phyloP scores from a whole-genome alignment of 2,797 vertebrate species.

The Catharus ustulatus region DNA sequence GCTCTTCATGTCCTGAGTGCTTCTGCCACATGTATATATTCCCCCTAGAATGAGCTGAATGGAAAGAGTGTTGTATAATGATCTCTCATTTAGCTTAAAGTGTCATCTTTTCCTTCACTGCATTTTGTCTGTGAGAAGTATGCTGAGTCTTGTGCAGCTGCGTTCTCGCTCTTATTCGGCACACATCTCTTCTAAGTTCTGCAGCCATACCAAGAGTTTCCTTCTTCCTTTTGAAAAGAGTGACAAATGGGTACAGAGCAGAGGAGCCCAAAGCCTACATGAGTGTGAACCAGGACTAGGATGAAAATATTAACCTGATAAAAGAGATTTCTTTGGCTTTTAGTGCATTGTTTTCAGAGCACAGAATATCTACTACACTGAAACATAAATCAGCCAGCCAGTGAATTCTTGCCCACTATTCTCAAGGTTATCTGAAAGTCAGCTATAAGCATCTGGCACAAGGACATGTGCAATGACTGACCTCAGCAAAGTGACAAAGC shows the following conservation, averaged over 20 bases:
- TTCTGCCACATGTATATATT: neutral
- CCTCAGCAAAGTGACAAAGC: neutral
- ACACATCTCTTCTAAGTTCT: neutral
- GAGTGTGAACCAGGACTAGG: neutral
- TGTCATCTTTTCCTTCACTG: slow-evolving; percentile 24
- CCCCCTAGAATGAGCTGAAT: neutral
- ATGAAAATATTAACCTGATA: slow-evolving; percentile 8
- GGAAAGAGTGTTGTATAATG: slow-evolving; percentile 25
- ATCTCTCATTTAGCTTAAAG: slow-evolving; percentile 49
- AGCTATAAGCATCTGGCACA: accelerated
- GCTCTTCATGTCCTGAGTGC: slow-evolving; percentile 8
- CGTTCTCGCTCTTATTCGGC: neutral
- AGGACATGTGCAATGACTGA: neutral
- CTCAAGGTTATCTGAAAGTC: neutral
- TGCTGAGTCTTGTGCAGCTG: slow-evolving; percentile 57
- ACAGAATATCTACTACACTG: neutral
- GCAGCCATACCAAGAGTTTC: slow-evolving; percentile 1
- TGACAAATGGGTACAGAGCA: neutral
- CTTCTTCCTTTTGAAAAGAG: slow-evolving; percentile 20
- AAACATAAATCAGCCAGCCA: neutral
- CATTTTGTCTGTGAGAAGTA: slow-evolving; percentile 30
- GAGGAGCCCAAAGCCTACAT: neutral
- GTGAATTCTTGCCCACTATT: neutral
- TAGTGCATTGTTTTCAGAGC: neutral
- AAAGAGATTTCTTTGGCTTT: slow-evolving; percentile 1